phyloP scores from a whole-genome alignment of 1,140 invertebrate species.

The Eurosta solidaginis region DNA sequence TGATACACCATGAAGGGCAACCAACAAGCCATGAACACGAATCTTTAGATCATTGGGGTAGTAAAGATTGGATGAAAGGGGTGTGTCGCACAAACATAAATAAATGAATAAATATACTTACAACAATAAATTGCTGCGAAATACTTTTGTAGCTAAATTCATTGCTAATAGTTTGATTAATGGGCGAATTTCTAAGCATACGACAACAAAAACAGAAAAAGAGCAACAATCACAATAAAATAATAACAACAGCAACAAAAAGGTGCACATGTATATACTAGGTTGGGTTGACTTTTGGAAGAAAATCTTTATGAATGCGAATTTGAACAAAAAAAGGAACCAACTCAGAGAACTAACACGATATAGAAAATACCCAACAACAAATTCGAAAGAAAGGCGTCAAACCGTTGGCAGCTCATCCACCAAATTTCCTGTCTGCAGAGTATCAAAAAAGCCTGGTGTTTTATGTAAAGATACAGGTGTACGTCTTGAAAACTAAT shows the following conservation, averaged over 20 bases:
- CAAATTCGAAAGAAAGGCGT: too few species aligned
- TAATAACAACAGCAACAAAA: background rate
- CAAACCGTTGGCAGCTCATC: too few species aligned
- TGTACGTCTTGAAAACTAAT: too few species aligned
- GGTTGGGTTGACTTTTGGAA: too few species aligned
- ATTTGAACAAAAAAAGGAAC: too few species aligned
- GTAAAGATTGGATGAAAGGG: conserved; percentile 34
- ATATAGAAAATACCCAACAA: too few species aligned
- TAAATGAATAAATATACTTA: background rate
- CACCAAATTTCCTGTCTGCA: too few species aligned
- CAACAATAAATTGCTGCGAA: conserved; percentile 1
- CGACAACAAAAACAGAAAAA: background rate
- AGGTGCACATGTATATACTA: background rate
- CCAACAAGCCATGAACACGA: background rate
- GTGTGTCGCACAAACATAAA: conserved; percentile 38
- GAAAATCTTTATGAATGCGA: too few species aligned
- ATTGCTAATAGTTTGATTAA: conserved; percentile 59
- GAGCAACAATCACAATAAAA: conserved; percentile 17
- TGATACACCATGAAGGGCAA: background rate
- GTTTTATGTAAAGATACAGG: too few species aligned
- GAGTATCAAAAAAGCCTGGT: too few species aligned
- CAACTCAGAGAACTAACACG: too few species aligned
- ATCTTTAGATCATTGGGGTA: background rate
- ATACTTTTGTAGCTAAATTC: conserved; percentile 22
- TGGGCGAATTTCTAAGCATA: conserved; percentile 36